Evolutionary conservation across 2,797 vertebrate species (phyloP).

Genomic region (Orientallactaga sibirica): DNA sequence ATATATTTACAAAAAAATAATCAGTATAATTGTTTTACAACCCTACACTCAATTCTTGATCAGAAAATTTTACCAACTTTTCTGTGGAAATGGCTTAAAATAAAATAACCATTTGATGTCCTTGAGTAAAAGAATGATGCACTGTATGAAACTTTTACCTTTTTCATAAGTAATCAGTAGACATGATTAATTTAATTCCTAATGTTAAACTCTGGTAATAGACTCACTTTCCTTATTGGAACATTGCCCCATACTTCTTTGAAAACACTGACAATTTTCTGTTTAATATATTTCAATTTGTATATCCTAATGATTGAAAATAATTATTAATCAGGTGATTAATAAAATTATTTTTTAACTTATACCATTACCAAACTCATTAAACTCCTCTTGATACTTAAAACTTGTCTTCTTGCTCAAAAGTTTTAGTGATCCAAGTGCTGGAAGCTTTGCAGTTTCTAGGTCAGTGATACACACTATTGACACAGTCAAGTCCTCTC

Average conservation of each 20-base stretch:
- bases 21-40: not conserved
- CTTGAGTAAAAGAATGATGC: not conserved
- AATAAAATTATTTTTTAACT: not conserved
- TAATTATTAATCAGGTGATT: not conserved
- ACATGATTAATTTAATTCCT: not conserved
- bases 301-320: not conserved
- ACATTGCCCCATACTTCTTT: not conserved
- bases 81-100: not conserved
- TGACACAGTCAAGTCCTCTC: not conserved
- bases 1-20: not conserved
- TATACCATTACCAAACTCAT: no score
- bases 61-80: not conserved
- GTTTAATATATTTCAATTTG: not conserved
- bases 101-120: not conserved
- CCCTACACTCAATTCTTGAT: not conserved
- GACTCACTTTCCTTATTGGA: not conserved
- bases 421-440: not conserved
- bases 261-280: not conserved
- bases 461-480: not conserved
- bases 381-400: not conserved
- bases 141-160: not conserved
- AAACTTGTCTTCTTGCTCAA: not conserved
- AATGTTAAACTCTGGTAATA: not conserved
- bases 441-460: not conserved
- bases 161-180: not conserved